Percentiles rank a stretch among this genome's conserved stretches.
Conservation (phyloP, 2,113 vertebrate genomes). For the Mastomys natalensis region DNA sequence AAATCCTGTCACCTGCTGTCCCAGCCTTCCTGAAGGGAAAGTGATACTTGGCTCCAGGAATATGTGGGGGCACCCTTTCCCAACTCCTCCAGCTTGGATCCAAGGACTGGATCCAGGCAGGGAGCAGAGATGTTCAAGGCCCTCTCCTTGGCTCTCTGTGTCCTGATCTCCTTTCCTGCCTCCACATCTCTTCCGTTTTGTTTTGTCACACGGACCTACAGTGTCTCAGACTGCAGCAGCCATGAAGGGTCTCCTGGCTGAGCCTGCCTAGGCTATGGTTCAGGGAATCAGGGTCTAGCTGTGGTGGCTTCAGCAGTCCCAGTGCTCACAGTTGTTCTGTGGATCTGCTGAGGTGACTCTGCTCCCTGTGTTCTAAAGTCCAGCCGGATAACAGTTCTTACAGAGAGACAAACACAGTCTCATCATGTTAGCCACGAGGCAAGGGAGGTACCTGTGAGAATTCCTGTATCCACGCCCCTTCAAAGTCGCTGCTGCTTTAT, state of each 20-base stretch:
- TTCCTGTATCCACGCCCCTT: background rate
- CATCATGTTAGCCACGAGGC: background rate
- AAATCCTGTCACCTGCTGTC: background rate
- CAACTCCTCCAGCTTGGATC: background rate
- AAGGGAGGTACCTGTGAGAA: background rate
- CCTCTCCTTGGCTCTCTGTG: background rate
- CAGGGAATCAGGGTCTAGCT: no score
- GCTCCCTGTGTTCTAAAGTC: background rate
- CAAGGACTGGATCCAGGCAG: background rate
- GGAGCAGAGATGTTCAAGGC: background rate
- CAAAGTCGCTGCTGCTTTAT: background rate
- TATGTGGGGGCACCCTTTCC: background rate
- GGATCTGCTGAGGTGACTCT: background rate
- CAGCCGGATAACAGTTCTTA: background rate
- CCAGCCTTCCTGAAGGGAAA: background rate
- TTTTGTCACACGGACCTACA: background rate
- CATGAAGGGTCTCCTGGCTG: background rate
- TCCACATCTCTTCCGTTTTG: background rate
- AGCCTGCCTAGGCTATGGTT: background rate
- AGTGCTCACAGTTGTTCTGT: background rate
- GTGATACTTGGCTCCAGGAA: background rate
- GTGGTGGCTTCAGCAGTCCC: background rate
- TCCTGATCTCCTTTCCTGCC: background rate
- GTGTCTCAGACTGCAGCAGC: background rate
- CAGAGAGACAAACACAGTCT: background rate